These are phyloP conservation scores for Onthophagus taurus DNA, from an alignment of 1,140 invertebrate species.

Conservation along the genomic window DNA sequence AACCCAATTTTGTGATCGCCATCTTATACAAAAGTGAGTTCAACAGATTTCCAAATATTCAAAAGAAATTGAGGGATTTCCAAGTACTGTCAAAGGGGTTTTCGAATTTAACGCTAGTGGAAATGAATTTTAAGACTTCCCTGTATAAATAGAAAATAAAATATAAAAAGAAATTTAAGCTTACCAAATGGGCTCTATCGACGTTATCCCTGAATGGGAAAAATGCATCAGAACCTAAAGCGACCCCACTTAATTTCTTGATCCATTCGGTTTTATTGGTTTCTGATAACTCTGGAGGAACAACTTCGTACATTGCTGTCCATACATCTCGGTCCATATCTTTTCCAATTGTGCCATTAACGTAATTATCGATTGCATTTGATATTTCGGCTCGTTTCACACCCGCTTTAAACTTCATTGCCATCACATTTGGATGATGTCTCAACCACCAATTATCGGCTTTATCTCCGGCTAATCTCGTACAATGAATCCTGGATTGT, in stretches of 20 bases:
- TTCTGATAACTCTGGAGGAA: conserved; percentile 56
- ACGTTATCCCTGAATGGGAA: conserved; percentile 98
- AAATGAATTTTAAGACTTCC: too few species aligned
- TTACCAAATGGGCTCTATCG: conserved; percentile 82
- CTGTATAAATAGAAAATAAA: too few species aligned
- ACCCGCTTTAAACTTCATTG: conserved; percentile 81
- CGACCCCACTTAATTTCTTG: conserved; percentile 69
- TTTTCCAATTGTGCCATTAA: conserved; percentile 78
- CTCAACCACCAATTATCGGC: conserved; percentile 98
- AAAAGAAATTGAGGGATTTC: too few species aligned
- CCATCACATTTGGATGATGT: conserved; percentile 79
- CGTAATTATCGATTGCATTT: conserved; percentile 94
- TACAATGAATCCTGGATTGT: conserved; percentile 96
- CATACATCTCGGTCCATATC: conserved; percentile 61
- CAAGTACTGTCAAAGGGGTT: too few species aligned
- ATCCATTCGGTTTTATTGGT: conserved; percentile 74
- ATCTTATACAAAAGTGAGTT: not conserved
- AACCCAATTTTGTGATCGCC: conserved; percentile 11
- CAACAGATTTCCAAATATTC: too few species aligned
- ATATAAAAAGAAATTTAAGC: too few species aligned
- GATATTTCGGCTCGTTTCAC: conserved; percentile 88
- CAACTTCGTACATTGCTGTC: conserved; percentile 63
- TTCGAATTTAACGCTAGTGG: too few species aligned
- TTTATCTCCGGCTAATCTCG: conserved; percentile 91
- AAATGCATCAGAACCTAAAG: conserved; percentile 94